Evolutionary conservation across 2,113 vertebrate species (phyloP), one percentile per base, ranked within the genome.

Genomic region (Asarcornis scutulata): DNA sequence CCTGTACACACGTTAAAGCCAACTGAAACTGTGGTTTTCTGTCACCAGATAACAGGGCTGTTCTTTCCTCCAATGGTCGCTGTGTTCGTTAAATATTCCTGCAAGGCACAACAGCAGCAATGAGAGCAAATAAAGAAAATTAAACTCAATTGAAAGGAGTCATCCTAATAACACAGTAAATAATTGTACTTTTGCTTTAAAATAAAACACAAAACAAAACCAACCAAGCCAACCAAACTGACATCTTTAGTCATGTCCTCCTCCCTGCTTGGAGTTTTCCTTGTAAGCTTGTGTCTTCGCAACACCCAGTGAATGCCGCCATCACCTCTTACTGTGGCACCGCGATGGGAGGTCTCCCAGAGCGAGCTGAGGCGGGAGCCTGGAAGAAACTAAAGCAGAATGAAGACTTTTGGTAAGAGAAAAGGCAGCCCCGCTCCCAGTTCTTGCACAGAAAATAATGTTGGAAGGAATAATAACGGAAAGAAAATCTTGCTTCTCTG

Each of bases 41-140:
- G 94, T 95, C 96, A 86, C 83, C 97, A 97, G 97, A 97, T 94
- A 95, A 97, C 98, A 97, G 98, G 97, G 97, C 78, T 86, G 93
- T 96, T 97, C 97, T 95, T 97, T 96, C 96, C 91, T 97, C 96
- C 97, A 96, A 46, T 96, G 97, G 97, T 97, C 96, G 97, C 97
- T 96, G 96, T 97, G 96, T 95, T 97, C 97, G 88, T 96, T 97
- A 96, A 89, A 93, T 97, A 75, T 97, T 96, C 97, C 97, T 97
- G 82, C 94, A 95, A 98, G 98, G 96, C 97, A 97, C 95, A 97
- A 96, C 96, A 95, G 88, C 97, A 97, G 89, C 82, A 97, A 96
- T 96, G 97, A 98, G 96, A 97, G 97, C 97, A 97, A 98, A 97
- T 97, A 97, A 97, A 97, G 96, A 97, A 86, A 98, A 97, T 94